Conservation (phyloP, 1,140 invertebrate genomes). For the Drosophila pachea region DNA sequence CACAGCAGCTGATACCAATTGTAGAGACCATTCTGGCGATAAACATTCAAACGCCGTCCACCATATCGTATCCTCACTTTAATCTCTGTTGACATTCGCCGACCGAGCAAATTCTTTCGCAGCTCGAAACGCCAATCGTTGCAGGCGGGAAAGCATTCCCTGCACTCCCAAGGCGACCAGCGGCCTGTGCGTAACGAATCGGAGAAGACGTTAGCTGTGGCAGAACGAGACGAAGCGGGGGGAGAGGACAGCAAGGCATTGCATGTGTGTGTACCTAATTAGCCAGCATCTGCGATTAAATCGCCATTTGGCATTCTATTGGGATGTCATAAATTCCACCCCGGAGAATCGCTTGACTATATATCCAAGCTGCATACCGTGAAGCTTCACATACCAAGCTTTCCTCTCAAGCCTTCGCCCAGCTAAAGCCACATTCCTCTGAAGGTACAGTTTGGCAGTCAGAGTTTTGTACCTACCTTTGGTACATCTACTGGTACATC, state of each 20-base stretch:
- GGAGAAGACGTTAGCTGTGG: not conserved
- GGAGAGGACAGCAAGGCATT: not conserved
- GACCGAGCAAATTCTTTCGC: slow-evolving; percentile 23
- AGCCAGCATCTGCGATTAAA: too few relatives aligned
- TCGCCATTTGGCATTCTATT: too few relatives aligned
- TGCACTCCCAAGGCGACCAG: slow-evolving; percentile 32
- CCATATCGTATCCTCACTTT: slow-evolving; percentile 24
- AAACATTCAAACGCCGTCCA: slow-evolving; percentile 17
- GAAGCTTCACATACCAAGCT: too few relatives aligned
- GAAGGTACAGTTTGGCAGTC: too few relatives aligned
- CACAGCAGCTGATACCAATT: slow-evolving; percentile 40
- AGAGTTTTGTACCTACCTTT: too few relatives aligned
- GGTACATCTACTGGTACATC: too few relatives aligned
- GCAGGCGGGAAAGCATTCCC: slow-evolving; percentile 25
- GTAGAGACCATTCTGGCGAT: slow-evolving; percentile 29
- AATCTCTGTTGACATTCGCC: not conserved
- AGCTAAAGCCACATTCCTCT: too few relatives aligned
- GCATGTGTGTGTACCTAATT: not conserved
- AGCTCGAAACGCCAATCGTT: slow-evolving; percentile 33
- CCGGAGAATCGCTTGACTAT: too few relatives aligned
- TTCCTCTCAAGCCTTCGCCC: too few relatives aligned
- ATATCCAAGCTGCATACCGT: too few relatives aligned
- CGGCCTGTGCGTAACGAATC: not conserved
- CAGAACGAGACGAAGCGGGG: not conserved
- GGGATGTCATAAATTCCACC: too few relatives aligned